These are phyloP conservation scores for Vicugna pacos DNA, from an alignment of 2,113 vertebrate genomes.

Conservation along the genomic window DNA sequence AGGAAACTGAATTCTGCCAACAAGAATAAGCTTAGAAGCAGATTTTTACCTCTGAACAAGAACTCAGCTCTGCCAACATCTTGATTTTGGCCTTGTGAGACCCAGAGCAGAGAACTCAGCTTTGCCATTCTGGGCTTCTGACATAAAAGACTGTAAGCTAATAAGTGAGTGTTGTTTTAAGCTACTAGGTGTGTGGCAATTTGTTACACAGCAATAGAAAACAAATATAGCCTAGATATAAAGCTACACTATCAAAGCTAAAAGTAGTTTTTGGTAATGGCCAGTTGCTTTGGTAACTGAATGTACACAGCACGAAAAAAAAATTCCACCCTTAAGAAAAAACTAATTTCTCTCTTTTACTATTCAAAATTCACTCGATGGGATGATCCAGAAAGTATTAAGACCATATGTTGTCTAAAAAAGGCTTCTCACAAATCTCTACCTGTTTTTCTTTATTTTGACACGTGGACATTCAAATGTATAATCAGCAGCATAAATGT, in stretches of 20 bases:
- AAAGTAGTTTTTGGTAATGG: background rate
- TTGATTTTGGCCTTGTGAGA: slow-evolving; percentile 10
- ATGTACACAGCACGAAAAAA: background rate
- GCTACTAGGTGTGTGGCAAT: background rate
- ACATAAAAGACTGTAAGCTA: background rate
- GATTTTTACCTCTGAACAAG: background rate
- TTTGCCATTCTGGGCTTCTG: background rate
- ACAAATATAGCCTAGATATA: background rate
- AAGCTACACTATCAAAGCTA: background rate
- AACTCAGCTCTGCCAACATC: background rate
- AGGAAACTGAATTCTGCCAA: background rate
- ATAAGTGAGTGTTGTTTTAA: background rate
- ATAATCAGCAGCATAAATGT: slow-evolving; percentile 10
- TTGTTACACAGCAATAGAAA: background rate
- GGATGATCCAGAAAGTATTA: background rate
- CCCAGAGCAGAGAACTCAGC: background rate
- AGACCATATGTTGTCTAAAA: background rate
- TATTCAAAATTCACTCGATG: background rate
- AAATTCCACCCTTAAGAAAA: slow-evolving; percentile 32
- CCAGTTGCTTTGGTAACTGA: background rate
- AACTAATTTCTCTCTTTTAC: background rate
- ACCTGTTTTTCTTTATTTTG: background rate
- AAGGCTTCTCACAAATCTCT: background rate
- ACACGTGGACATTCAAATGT: background rate
- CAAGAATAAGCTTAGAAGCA: background rate